These are phyloP conservation scores for Drosophila picticornis DNA, from an alignment of 2,888 invertebrate species.

Conservation along the genomic window DNA sequence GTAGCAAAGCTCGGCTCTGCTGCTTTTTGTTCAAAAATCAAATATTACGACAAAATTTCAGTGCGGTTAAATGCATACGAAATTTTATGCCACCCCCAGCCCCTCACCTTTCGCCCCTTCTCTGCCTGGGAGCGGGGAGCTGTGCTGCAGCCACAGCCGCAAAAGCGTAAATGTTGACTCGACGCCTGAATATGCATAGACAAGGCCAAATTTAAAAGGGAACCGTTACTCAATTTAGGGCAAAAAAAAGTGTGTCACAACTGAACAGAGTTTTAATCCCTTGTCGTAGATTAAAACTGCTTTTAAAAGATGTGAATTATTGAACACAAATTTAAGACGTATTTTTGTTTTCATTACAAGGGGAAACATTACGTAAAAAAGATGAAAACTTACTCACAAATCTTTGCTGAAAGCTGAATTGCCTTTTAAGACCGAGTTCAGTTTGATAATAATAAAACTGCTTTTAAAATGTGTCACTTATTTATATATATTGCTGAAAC, in stretches of 20 bases:
- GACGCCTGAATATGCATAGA: slow-evolving; percentile 31
- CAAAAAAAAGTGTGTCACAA: background rate
- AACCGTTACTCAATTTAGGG: background rate
- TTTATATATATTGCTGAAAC: background rate
- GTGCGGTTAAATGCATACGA: slow-evolving; percentile 80
- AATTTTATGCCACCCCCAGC: slow-evolving; percentile 58
- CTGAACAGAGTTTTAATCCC: background rate
- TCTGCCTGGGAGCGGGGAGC: fast-evolving
- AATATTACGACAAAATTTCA: slow-evolving; percentile 80
- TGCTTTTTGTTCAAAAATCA: slow-evolving; percentile 76
- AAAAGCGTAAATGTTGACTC: slow-evolving; percentile 79
- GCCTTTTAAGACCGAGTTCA: no score
- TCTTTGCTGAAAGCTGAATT: background rate
- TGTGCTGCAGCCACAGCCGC: slow-evolving; percentile 62
- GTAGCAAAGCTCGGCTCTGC: slow-evolving; percentile 10
- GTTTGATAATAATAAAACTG: background rate
- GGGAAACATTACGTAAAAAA: background rate
- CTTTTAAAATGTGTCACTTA: background rate
- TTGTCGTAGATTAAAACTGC: background rate
- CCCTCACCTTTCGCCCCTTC: no score
- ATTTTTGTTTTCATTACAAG: background rate
- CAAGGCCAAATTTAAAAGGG: slow-evolving; percentile 6
- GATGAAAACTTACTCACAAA: background rate
- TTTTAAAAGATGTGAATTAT: background rate
- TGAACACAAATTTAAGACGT: background rate